Evolutionary conservation across 2,113 vertebrate genomes (phyloP).

Genomic region (Triplophysa tibetana): DNA sequence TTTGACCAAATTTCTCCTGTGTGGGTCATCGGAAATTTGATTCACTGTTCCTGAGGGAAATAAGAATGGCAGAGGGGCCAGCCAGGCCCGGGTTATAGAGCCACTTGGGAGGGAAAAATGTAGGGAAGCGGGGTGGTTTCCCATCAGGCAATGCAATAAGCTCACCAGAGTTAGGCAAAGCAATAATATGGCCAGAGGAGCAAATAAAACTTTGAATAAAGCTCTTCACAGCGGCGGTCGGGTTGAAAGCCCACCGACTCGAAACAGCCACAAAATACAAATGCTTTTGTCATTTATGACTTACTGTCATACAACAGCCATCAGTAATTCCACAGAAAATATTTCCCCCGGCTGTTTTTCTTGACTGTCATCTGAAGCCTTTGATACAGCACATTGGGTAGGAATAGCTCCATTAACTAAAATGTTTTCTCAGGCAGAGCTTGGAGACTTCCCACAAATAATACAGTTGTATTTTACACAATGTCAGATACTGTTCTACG

Average conservation of each 20-base stretch:
- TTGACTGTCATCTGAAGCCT: background rate
- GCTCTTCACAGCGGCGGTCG: constrained; percentile 24
- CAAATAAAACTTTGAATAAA: constrained; percentile 36
- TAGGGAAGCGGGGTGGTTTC: constrained; percentile 40
- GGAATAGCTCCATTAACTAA: constrained; percentile 12
- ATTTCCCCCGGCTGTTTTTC: constrained; percentile 4
- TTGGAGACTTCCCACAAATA: background rate
- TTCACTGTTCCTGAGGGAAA: constrained; percentile 55
- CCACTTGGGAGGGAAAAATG: constrained; percentile 12
- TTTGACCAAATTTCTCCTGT: constrained; percentile 57
- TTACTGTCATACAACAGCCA: constrained; percentile 23
- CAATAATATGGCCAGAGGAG: constrained; percentile 50
- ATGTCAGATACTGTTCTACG: background rate
- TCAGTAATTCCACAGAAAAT: constrained; percentile 1
- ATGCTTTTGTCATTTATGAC: constrained; percentile 44
- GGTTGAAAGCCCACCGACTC: constrained; percentile 37
- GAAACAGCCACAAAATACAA: constrained; percentile 41
- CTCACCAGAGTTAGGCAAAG: constrained; percentile 45
- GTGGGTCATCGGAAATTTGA: constrained; percentile 59
- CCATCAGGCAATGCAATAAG: constrained; percentile 60
- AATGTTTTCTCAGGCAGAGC: background rate
- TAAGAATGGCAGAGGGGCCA: constrained; percentile 34
- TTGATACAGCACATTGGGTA: background rate
- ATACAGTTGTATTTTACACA: background rate
- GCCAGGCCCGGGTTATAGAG: constrained; percentile 39